Evolutionary conservation across 2,888 invertebrate species (phyloP).

Genomic region (Alentia gelatinosa): DNA sequence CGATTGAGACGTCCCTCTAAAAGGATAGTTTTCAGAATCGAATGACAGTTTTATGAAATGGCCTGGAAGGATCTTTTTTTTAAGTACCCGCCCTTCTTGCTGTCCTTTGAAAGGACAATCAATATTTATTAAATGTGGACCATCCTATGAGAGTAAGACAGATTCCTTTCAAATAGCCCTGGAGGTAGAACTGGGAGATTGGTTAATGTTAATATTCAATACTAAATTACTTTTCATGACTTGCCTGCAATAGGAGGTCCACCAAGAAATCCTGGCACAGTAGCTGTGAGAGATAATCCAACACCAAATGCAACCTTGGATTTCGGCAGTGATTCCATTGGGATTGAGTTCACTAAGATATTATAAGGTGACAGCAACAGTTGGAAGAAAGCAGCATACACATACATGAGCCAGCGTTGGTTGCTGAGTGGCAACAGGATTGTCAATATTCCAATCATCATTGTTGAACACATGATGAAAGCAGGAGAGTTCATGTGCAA

Average conservation of each 20-base stretch:
- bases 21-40: too few species aligned
- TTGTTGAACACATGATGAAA: neutral
- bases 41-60: too few species aligned
- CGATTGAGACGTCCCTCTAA: too few species aligned
- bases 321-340: neutral
- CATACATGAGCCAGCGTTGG: neutral
- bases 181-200: too few species aligned
- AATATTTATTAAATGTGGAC: neutral
- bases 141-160: too few species aligned
- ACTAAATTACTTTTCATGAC: neutral
- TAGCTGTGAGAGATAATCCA: neutral
- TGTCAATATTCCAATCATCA: neutral
- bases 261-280: neutral
- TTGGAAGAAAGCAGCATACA: neutral
- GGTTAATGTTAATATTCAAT: neutral
- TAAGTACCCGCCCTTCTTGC: too few species aligned
- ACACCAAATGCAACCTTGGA: neutral
- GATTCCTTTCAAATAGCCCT: too few species aligned
- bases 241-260: neutral
- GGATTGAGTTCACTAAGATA: neutral
- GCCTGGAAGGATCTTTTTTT: too few species aligned
- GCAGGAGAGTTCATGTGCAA: neutral
- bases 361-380: neutral
- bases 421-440: neutral
- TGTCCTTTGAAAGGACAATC: too few species aligned